A percentile compares a stretch with the other conserved stretches of the same genome.
phyloP scores from a whole-genome alignment of 2,797 vertebrate species.

The Helostoma temminkii region DNA sequence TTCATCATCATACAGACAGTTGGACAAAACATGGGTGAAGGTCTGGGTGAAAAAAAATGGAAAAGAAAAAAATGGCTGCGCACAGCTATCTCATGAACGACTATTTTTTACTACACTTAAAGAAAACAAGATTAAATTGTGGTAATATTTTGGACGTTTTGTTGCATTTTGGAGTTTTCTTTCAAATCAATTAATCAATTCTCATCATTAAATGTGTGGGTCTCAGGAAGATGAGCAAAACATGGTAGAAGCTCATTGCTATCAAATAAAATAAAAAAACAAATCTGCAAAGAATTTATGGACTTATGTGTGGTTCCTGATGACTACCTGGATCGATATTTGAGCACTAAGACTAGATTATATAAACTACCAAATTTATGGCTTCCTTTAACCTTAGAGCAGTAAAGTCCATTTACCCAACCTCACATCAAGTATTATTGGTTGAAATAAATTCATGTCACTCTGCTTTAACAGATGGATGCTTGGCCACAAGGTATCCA shows the following conservation, averaged over 20 bases:
- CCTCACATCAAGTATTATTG: not conserved
- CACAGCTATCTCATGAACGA: not conserved
- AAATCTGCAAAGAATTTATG: not conserved
- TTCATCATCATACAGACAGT: conserved; percentile 60
- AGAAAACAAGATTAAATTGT: not conserved
- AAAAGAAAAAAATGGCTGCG: not conserved
- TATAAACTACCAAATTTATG: not conserved
- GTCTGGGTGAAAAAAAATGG: conserved; percentile 31
- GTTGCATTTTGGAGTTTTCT: not conserved
- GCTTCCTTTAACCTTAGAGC: not conserved
- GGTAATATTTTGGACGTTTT: too few species aligned
- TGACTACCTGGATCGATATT: not conserved
- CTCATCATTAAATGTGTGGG: not conserved
- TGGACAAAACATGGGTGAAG: conserved; percentile 41
- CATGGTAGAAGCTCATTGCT: not conserved
- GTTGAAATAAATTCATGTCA: not conserved
- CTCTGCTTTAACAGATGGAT: not conserved
- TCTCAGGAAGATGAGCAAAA: not conserved
- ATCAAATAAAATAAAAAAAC: too few species aligned
- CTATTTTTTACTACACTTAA: not conserved
- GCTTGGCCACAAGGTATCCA: too few species aligned
- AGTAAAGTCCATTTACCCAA: too few species aligned
- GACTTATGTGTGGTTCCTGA: not conserved
- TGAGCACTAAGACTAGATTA: not conserved
- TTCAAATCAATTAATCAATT: not conserved